Evolutionary conservation across 1,140 invertebrate species (phyloP).

Genomic region (Lasioglossum albipes): DNA sequence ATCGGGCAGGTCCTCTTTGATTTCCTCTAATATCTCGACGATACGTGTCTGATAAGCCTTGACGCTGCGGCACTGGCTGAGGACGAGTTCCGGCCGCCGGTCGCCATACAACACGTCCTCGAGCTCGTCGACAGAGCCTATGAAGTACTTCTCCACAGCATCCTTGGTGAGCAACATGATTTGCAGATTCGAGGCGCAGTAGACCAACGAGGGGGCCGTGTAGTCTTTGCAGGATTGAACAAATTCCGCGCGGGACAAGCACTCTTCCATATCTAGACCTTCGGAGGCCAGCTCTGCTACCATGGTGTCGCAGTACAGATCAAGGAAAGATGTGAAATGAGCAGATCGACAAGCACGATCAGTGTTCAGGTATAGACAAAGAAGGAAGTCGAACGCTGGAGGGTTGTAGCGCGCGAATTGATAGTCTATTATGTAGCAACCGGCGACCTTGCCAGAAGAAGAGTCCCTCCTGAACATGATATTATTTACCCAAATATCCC

Average conservation of each 20-base stretch:
- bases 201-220: conserved; percentile 10
- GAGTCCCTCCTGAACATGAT: conserved; percentile 81
- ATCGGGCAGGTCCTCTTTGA: conserved; percentile 41
- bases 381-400: conserved; percentile 80
- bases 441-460: conserved; percentile 62
- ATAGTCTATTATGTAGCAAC: conserved; percentile 82
- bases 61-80: conserved; percentile 7
- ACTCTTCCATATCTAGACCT: conserved; percentile 35
- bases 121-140: conserved; percentile 14
- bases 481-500: conserved; percentile 83
- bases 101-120: conserved; percentile 35
- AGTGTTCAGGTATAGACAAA: conserved; percentile 47
- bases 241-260: conserved; percentile 43
- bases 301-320: conserved; percentile 50
- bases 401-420: conserved; percentile 81
- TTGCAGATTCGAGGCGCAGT: conserved; percentile 38
- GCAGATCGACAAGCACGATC: conserved; percentile 28
- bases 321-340: conserved; percentile 26
- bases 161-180: conserved; percentile 48
- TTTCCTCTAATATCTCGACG: conserved; percentile 44
- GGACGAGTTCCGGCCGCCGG: conserved; percentile 26
- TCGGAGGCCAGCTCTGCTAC: conserved; percentile 21
- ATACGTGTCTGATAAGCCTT: conserved; percentile 40
- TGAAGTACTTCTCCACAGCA: conserved; percentile 30
- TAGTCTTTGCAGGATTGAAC: conserved; percentile 30